Evolutionary conservation across 2,888 invertebrate species (phyloP), one percentile per base, ranked within the genome.

Genomic region (Pocota personata): DNA sequence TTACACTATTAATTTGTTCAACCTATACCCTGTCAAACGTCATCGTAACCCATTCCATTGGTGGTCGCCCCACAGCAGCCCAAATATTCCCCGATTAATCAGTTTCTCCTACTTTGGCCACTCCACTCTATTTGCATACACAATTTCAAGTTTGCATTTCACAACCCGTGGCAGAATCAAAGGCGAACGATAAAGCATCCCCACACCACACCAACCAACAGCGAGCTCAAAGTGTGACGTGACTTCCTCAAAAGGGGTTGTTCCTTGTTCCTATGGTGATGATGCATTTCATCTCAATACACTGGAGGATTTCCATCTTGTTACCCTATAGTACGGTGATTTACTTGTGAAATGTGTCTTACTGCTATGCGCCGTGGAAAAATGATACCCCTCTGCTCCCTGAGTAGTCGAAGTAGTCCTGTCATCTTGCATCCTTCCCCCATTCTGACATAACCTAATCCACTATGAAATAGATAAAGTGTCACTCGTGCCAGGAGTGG

Each of bases 381-480:
- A 57, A 37, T 19, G 55, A 46, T 37, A 46, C 48, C 27, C 78
- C 50, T 2, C 14, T 43, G 43, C 6, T n/a, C 1, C 32, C 50
- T 7, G 7, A 2, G 7, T 32, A 7, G 30, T 12, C 27, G 24
- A 3, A 24, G 24, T 24, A 3, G 24, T 4, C 37, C 57, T 43
- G 55, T 30, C 48, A 58, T 50, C 50, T 16, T 32, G 60, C 52
- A 69, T 71, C 50, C 67, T 3, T 62, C 32, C 40, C 37, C 48
- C 24, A 37, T 43, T 57, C 40, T 69, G 69, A 76, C 82, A 75
- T 69, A 76, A 48, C 69, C 71, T 82, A 76, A 71, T 77, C 76
- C 82, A 82, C 76, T 77, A 72, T 82, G 76, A 82, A 77, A 82
- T 76, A 82, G 82, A 82, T 82, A 82, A 82, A 82, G 71, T 76